These are phyloP conservation scores for Apocheima hispidaria DNA, from an alignment of 2,888 invertebrate species.

Conservation along the genomic window DNA sequence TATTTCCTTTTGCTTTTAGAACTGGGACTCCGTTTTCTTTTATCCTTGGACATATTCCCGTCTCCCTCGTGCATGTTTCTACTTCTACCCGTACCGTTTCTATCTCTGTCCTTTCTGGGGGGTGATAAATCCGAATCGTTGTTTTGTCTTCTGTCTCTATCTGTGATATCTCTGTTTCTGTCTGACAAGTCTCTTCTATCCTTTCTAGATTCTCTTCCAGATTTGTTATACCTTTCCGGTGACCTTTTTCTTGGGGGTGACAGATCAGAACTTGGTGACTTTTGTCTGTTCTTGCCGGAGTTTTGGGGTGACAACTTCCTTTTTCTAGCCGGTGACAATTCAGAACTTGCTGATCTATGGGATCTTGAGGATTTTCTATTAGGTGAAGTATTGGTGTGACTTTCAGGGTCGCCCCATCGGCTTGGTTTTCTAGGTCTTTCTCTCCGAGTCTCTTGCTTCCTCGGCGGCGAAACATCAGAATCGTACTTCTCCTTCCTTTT, in stretches of 20 bases:
- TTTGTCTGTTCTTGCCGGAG: slow-evolving; percentile 10
- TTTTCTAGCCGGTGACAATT: slow-evolving; percentile 30
- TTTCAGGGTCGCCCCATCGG: slow-evolving; percentile 37
- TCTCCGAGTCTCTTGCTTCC: slow-evolving; percentile 11
- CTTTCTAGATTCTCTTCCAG: slow-evolving; percentile 34
- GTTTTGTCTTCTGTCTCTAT: slow-evolving; percentile 9
- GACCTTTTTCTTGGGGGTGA: slow-evolving; percentile 64
- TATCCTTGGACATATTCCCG: slow-evolving; percentile 58
- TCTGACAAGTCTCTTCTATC: slow-evolving; percentile 34
- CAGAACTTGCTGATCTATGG: slow-evolving; percentile 41
- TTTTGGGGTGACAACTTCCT: slow-evolving; percentile 11
- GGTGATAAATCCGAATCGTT: slow-evolving; percentile 57
- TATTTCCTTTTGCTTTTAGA: slow-evolving; percentile 13
- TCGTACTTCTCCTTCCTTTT: slow-evolving; percentile 41
- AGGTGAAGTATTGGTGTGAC: slow-evolving; percentile 30
- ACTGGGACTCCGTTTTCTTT: slow-evolving; percentile 35
- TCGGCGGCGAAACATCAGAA: slow-evolving; percentile 52
- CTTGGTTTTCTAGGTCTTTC: slow-evolving; percentile 40
- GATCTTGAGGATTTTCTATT: slow-evolving; percentile 4
- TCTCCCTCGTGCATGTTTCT: slow-evolving; percentile 26
- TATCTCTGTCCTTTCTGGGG: slow-evolving; percentile 19
- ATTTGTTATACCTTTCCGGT: slow-evolving; percentile 53
- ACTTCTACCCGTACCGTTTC: slow-evolving; percentile 19
- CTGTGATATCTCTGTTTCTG: slow-evolving; percentile 5
- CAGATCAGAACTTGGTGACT: slow-evolving; percentile 27